Evolutionary conservation across 2,113 vertebrate species (phyloP).

Genomic region (Pyrgilauda ruficollis): DNA sequence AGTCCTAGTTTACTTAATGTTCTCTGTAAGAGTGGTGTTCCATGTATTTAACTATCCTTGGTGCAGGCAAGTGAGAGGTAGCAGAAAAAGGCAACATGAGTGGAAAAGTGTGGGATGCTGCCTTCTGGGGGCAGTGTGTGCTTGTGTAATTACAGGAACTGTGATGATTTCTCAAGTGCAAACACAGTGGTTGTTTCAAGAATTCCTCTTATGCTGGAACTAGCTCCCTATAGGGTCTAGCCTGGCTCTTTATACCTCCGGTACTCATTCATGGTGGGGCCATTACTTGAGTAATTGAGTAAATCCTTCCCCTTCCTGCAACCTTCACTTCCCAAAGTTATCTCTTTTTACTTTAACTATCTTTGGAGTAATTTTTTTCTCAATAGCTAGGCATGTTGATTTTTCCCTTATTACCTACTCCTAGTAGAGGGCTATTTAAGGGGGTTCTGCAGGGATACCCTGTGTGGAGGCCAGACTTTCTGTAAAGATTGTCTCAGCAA

Average conservation of each 20-base stretch:
- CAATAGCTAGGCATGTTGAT: not conserved
- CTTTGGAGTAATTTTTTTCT: not conserved
- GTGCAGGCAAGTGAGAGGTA: not conserved
- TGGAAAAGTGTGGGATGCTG: not conserved
- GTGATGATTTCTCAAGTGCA: not conserved
- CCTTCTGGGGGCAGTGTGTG: slow-evolving; percentile 32
- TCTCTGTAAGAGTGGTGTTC: not conserved
- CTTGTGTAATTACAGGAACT: not conserved
- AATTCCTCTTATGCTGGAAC: not conserved
- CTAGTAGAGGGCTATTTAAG: not conserved
- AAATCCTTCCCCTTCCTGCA: not conserved
- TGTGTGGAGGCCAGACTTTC: not conserved
- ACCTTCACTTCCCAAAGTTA: not conserved
- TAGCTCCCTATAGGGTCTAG: not conserved
- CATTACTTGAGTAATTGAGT: not conserved
- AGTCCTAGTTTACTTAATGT: not conserved
- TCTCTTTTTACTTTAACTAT: not conserved
- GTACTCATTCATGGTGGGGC: not conserved
- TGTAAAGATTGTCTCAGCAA: not conserved
- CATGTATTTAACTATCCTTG: not conserved
- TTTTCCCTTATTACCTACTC: not conserved
- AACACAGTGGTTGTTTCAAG: not conserved
- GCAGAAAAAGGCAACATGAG: not conserved
- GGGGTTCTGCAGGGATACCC: not conserved
- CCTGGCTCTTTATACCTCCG: not conserved